A percentile compares a stretch with the other conserved stretches of the same genome.
Conservation (phyloP, 2,888 invertebrate species). For the Nymphalis polychloros region DNA sequence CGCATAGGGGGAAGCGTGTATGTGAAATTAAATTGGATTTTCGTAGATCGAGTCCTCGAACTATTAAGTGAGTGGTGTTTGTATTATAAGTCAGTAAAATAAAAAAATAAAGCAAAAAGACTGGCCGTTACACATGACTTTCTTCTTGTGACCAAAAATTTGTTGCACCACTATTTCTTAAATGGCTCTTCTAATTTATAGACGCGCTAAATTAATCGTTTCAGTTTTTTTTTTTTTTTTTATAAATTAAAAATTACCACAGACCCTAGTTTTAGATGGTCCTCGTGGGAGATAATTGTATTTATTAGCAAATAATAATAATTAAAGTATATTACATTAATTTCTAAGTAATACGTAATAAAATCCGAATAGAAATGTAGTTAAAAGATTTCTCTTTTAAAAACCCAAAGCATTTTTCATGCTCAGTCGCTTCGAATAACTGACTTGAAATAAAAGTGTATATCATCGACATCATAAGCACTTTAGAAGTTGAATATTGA, state of each 20-base stretch:
- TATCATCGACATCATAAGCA: conserved; percentile 30
- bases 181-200: too few relatives aligned
- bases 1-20: neutral
- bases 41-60: neutral
- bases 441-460: conserved; percentile 32
- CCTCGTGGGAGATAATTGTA: too few relatives aligned
- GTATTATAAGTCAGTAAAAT: neutral
- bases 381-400: conserved; percentile 14
- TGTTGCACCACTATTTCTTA: too few relatives aligned
- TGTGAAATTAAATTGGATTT: neutral
- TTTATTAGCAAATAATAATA: too few relatives aligned
- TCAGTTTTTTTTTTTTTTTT: too few relatives aligned
- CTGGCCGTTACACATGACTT: too few relatives aligned
- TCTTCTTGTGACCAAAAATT: too few relatives aligned
- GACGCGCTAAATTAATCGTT: too few relatives aligned
- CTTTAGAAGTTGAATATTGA: conserved; percentile 26
- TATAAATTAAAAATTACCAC: too few relatives aligned
- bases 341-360: neutral
- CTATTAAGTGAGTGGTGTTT: too few relatives aligned
- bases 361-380: neutral
- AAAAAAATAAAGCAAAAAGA: neutral
- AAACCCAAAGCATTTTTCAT: conserved; percentile 22
- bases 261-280: too few relatives aligned
- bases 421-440: conserved; percentile 31
- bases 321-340: neutral